Conservation (phyloP, 2,797 vertebrate species). For the Tenualosa thibaudeaui region DNA sequence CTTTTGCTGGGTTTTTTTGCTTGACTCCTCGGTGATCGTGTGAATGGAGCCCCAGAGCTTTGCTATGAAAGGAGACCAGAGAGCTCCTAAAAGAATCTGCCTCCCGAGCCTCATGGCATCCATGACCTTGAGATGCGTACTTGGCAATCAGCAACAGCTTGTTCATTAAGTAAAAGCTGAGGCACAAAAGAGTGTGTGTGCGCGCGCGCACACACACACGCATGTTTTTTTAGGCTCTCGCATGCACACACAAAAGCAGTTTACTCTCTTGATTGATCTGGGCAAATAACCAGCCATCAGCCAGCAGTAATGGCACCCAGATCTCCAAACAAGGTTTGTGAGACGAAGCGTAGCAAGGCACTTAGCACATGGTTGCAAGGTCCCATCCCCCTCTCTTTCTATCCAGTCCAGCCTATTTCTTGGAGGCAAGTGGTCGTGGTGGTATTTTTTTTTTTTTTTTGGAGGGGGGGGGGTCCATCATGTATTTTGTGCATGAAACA, state of each 20-base stretch:
- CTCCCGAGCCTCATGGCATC: not conserved
- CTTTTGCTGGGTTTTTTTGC: not conserved
- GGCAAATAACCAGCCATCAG: constrained; percentile 46
- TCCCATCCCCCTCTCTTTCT: not conserved
- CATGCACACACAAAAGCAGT: not conserved
- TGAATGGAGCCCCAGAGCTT: not conserved
- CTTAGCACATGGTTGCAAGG: not conserved
- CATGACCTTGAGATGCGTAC: constrained; percentile 3
- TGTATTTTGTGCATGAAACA: too few species aligned
- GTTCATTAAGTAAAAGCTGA: not conserved
- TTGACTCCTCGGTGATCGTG: not conserved
- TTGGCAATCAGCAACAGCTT: not conserved
- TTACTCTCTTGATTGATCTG: constrained; percentile 38
- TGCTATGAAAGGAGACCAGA: not conserved
- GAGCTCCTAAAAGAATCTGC: not conserved
- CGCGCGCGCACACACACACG: not conserved
- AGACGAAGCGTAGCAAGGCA: constrained; percentile 28
- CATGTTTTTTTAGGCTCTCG: not conserved
- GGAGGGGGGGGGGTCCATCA: not conserved
- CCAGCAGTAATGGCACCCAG: constrained; percentile 52
- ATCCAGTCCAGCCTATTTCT: not conserved
- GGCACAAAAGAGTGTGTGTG: not conserved
- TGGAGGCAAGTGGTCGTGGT: not conserved
- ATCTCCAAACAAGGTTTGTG: constrained; percentile 6
- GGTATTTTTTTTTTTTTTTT: too few species aligned